These are phyloP conservation scores for Lasioglossum malachurum DNA, from an alignment of 2,888 invertebrate species.

Conservation along the genomic window DNA sequence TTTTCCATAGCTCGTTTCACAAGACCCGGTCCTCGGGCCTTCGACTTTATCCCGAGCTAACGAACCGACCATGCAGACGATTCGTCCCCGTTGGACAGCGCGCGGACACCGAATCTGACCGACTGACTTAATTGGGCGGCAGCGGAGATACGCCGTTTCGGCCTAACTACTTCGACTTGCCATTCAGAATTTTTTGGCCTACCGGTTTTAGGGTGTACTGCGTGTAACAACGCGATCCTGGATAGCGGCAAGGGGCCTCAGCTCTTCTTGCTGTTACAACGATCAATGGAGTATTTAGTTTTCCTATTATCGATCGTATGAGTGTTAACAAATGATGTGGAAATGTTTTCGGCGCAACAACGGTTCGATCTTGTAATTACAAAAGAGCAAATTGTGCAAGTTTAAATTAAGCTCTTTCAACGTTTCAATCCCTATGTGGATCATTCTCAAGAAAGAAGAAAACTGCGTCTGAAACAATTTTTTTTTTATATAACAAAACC, in stretches of 20 bases:
- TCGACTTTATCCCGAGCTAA: constrained; percentile 20
- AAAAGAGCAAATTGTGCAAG: too few relatives aligned
- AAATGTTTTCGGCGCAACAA: too few relatives aligned
- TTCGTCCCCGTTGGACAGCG: not conserved
- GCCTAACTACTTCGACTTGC: not conserved
- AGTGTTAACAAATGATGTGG: too few relatives aligned
- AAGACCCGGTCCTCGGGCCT: constrained; percentile 3
- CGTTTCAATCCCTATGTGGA: too few relatives aligned
- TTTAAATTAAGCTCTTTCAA: too few relatives aligned
- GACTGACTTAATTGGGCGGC: constrained; percentile 1
- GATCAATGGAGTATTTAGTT: not conserved
- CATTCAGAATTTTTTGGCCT: not conserved
- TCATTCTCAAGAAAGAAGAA: too few relatives aligned
- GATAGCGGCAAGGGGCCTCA: not conserved
- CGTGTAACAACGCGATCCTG: not conserved
- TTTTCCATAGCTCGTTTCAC: constrained; percentile 49
- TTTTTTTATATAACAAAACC: too few relatives aligned
- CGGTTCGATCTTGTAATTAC: too few relatives aligned
- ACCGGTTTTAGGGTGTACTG: not conserved
- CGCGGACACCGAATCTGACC: not conserved
- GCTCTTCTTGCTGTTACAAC: not conserved
- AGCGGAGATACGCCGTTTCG: not conserved
- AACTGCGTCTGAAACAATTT: too few relatives aligned
- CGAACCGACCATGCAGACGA: constrained; percentile 9
- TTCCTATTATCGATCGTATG: too few relatives aligned